Percentiles rank a stretch among this genome's conserved stretches.
Evolutionary conservation across 2,888 invertebrate species (phyloP).

Genomic region (Scotopteryx bipunctaria): DNA sequence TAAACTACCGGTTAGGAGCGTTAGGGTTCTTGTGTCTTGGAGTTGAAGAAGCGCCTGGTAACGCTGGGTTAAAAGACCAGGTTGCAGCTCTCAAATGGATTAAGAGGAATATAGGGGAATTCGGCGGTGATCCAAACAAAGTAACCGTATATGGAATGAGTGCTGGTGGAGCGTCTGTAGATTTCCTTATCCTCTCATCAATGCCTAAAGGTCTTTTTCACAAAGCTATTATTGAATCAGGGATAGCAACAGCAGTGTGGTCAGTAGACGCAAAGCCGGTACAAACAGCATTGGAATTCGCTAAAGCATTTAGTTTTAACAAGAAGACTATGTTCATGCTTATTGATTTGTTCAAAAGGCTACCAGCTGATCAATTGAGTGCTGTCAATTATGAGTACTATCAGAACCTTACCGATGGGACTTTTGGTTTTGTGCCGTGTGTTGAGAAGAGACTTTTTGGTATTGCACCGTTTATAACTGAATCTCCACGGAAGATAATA

Average conservation of each 20-base stretch:
- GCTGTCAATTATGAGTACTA: constrained; percentile 39
- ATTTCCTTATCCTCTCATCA: constrained; percentile 46
- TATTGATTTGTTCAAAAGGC: constrained; percentile 34
- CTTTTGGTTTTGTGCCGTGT: constrained; percentile 51
- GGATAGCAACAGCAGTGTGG: constrained; percentile 42
- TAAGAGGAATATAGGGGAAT: constrained; percentile 45
- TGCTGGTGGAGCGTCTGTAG: constrained; percentile 51
- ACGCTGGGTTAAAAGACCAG: constrained; percentile 55
- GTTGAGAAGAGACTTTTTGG: constrained; percentile 38
- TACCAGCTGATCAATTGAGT: constrained; percentile 38
- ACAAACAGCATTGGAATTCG: constrained; percentile 39
- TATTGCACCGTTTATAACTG: constrained; percentile 37
- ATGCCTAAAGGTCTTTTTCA: constrained; percentile 45
- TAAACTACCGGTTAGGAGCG: constrained; percentile 52
- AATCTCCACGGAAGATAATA: constrained; percentile 37
- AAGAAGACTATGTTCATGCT: constrained; percentile 26
- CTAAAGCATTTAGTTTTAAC: constrained; percentile 15
- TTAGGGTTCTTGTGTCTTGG: constrained; percentile 52
- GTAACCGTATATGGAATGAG: constrained; percentile 58
- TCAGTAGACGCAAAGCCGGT: constrained; percentile 41
- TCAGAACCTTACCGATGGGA: constrained; percentile 43
- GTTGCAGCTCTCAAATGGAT: constrained; percentile 52
- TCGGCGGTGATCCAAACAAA: constrained; percentile 52
- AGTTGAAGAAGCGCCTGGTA: constrained; percentile 49
- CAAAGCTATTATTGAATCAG: constrained; percentile 49